Evolutionary conservation across 2,113 vertebrate species (phyloP).

Genomic region (Emydocephalus ijimae): DNA sequence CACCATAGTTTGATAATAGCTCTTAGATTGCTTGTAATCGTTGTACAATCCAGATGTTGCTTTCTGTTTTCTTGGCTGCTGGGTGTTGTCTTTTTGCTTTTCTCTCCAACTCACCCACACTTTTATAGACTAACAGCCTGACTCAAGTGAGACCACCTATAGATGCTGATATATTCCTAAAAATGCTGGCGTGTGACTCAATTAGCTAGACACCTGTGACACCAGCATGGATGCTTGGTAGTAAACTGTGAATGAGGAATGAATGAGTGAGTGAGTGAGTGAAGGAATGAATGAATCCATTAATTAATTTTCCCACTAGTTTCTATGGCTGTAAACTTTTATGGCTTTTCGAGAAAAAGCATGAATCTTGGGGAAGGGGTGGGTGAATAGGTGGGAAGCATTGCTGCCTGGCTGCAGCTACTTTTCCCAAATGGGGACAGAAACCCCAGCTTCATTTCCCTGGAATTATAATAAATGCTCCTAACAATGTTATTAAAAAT

Average conservation of each 20-base stretch:
- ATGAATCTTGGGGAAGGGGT: background rate
- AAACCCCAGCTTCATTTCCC: background rate
- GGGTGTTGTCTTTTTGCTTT: background rate
- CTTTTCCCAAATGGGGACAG: background rate
- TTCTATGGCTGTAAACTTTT: background rate
- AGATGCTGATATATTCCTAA: background rate
- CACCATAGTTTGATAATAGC: background rate
- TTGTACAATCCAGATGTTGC: background rate
- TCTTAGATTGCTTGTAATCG: background rate
- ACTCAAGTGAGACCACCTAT: background rate
- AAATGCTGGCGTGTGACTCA: background rate
- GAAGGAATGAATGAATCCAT: background rate
- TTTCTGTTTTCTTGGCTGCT: background rate
- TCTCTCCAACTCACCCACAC: background rate
- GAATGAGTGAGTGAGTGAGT: background rate
- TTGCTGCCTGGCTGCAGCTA: background rate
- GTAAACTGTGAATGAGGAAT: background rate
- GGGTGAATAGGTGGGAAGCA: background rate
- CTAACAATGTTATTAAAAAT: background rate
- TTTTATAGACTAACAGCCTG: background rate
- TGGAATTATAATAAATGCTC: background rate
- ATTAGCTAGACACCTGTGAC: background rate
- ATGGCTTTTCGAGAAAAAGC: background rate
- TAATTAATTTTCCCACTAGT: background rate
- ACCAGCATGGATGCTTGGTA: background rate